Percentiles rank a stretch among this genome's conserved stretches.
Evolutionary conservation across 2,797 vertebrate species (phyloP).

Genomic region (Sebastes matsubarae): DNA sequence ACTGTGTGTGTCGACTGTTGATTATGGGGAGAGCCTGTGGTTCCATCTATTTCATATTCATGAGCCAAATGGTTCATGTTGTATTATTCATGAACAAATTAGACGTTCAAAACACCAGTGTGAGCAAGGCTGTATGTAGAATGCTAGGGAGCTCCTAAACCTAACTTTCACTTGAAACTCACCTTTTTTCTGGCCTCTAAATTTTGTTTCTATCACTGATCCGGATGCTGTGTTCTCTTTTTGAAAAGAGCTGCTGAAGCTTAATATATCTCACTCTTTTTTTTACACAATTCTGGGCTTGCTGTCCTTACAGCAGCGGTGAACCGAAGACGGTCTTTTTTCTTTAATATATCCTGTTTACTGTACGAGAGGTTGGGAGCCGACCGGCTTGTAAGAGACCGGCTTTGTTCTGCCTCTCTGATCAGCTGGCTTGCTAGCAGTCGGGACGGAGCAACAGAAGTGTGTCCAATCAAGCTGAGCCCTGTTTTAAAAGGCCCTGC

Average conservation of each 20-base stretch:
- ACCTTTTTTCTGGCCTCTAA: conserved; percentile 7
- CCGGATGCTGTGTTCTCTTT: conserved; percentile 4
- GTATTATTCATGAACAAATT: conserved; percentile 84
- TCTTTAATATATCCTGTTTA: conserved; percentile 36
- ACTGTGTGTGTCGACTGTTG: conserved; percentile 74
- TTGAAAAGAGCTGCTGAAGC: conserved; percentile 7
- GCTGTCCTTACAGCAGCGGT: not conserved
- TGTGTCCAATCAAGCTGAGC: conserved; percentile 80
- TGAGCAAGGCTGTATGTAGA: conserved; percentile 48
- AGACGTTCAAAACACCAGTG: conserved; percentile 76
- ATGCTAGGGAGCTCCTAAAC: conserved; percentile 56
- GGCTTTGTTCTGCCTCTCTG: conserved; percentile 73
- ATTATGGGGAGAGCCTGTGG: conserved; percentile 76
- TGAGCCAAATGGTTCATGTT: conserved; percentile 82
- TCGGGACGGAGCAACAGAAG: conserved; percentile 70
- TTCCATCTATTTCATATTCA: conserved; percentile 81
- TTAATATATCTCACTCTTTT: not conserved
- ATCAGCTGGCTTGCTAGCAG: conserved; percentile 75
- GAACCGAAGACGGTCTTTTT: not conserved
- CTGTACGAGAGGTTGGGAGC: conserved; percentile 51
- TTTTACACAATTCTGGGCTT: not conserved
- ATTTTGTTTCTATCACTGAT: conserved; percentile 25
- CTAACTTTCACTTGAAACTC: conserved; percentile 45
- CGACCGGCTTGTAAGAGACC: conserved; percentile 57
- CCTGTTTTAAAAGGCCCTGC: conserved; percentile 76